Evolutionary conservation across 2,888 invertebrate genomes (phyloP).

Genomic region (Pegoplata infirma): DNA sequence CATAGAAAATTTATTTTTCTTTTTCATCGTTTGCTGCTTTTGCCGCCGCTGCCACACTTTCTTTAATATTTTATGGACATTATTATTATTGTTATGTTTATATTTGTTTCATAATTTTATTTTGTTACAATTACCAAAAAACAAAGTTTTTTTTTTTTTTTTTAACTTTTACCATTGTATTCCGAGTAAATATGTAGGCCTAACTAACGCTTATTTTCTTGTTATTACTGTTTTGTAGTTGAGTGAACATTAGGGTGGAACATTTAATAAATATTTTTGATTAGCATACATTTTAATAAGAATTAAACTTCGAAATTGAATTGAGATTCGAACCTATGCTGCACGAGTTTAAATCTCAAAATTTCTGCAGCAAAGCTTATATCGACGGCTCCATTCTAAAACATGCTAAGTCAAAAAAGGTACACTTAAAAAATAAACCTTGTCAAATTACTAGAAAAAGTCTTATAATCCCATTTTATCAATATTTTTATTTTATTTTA

Average conservation of each 20-base stretch:
- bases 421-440: too few relatives aligned
- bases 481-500: too few relatives aligned
- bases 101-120: conserved; percentile 47
- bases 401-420: too few relatives aligned
- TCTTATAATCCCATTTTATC: too few relatives aligned
- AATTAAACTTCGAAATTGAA: too few relatives aligned
- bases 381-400: too few relatives aligned
- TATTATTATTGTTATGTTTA: conserved; percentile 54
- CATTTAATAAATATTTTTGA: too few relatives aligned
- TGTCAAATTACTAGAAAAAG: too few relatives aligned
- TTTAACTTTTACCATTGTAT: background rate
- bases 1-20: background rate
- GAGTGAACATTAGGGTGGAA: background rate
- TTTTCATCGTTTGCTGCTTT: background rate
- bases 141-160: background rate
- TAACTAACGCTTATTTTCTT: background rate
- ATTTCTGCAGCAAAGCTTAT: too few relatives aligned
- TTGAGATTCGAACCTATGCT: too few relatives aligned
- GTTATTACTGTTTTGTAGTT: background rate
- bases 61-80: conserved; percentile 48
- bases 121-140: conserved; percentile 39
- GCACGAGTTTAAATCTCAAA: too few relatives aligned
- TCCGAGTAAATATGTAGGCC: background rate
- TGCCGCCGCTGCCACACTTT: conserved; percentile 14
- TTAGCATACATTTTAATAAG: too few relatives aligned